A percentile compares a stretch with the other conserved stretches of the same genome.
phyloP scores from a whole-genome alignment of 2,113 vertebrate species.

The Meriones unguiculatus region DNA sequence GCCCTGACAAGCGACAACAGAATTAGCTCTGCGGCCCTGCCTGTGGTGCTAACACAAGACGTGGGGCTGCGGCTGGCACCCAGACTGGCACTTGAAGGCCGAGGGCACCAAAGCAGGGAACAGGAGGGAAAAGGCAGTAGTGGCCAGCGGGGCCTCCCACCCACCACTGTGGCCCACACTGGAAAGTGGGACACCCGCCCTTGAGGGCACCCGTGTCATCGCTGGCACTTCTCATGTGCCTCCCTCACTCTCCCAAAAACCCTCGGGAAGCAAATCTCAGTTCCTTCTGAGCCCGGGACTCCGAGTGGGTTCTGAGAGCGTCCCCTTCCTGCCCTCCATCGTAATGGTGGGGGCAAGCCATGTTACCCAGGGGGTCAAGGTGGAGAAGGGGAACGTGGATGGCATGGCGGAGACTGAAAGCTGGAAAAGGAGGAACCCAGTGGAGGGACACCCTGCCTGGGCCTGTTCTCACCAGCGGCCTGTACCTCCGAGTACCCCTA shows the following conservation, averaged over 20 bases:
- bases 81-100: background rate
- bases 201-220: no score
- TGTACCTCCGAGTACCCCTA: background rate
- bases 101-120: background rate
- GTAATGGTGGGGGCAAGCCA: background rate
- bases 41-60: background rate
- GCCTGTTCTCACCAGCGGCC: background rate
- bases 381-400: background rate
- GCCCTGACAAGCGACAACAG: constrained; percentile 84
- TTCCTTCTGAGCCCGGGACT: background rate
- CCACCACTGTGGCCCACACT: accelerated
- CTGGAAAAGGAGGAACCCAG: background rate
- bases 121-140: background rate
- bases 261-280: background rate
- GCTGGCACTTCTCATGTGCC: background rate
- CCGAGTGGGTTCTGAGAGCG: background rate
- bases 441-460: background rate
- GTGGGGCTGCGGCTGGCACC: background rate
- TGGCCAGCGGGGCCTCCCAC: background rate
- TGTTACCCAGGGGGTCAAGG: background rate
- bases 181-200: background rate
- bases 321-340: background rate
- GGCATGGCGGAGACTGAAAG: background rate
- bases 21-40: constrained; percentile 31
- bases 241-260: background rate